These are phyloP conservation scores for Colinus virginianus DNA, from an alignment of 2,113 vertebrate species.

Conservation along the genomic window DNA sequence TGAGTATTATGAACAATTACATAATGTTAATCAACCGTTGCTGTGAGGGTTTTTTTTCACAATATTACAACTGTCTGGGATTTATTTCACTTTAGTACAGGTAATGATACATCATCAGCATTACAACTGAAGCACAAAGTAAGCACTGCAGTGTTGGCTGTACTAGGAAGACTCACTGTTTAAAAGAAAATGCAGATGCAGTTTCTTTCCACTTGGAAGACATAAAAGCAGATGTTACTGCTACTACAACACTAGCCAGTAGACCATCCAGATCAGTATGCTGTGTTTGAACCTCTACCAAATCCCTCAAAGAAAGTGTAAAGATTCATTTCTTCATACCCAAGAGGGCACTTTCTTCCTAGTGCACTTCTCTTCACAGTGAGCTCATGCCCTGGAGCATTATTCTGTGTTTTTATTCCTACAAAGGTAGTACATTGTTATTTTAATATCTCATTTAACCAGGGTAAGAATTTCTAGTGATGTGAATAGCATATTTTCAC, in stretches of 20 bases:
- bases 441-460: neutral
- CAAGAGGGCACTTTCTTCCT: neutral
- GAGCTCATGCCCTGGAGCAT: neutral
- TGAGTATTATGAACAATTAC: neutral
- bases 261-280: neutral
- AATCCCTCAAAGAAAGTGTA: neutral
- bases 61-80: no score
- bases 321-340: neutral
- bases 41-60: neutral
- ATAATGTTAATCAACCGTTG: neutral
- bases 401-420: neutral
- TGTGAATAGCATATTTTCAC: neutral
- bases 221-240: neutral
- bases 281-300: neutral
- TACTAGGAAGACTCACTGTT: neutral
- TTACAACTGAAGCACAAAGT: neutral
- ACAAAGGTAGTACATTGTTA: neutral
- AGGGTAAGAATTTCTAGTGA: neutral
- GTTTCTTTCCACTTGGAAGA: neutral
- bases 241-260: neutral
- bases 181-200: neutral
- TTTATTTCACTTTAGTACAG: neutral
- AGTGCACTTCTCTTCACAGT: neutral
- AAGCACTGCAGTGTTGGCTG: neutral
- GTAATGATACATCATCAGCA: rapidly evolving